Evolutionary conservation across 2,113 vertebrate species (phyloP).

Genomic region (Hippopotamus amphibius): DNA sequence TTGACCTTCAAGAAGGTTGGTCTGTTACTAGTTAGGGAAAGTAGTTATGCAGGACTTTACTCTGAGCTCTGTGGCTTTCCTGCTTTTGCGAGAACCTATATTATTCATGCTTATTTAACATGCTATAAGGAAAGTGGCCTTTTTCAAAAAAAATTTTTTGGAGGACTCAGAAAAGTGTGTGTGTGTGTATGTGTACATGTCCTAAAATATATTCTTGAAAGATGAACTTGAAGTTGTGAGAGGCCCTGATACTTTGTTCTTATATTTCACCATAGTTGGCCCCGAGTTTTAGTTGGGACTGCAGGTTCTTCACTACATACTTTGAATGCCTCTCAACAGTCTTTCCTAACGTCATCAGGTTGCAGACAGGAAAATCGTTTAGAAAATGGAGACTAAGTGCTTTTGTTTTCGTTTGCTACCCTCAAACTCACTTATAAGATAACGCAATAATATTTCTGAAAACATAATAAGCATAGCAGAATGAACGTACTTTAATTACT

Average conservation of each 20-base stretch:
- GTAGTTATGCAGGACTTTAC: not conserved
- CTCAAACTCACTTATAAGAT: not conserved
- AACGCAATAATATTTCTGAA: not conserved
- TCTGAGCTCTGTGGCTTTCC: not conserved
- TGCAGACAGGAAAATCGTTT: not conserved
- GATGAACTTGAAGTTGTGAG: not conserved
- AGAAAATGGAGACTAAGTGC: not conserved
- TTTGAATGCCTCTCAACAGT: not conserved
- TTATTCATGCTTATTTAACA: not conserved
- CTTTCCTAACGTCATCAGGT: not conserved
- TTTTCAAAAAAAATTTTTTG: not conserved
- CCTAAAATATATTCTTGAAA: not conserved
- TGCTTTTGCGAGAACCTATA: not conserved
- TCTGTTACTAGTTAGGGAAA: not conserved
- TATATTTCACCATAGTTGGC: not conserved
- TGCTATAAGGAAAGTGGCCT: not conserved
- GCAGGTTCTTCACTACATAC: accelerated
- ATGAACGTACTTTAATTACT: not conserved
- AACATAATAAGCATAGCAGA: not conserved
- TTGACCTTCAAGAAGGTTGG: not conserved
- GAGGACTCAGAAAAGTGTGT: not conserved
- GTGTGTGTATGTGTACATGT: not conserved
- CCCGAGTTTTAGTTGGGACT: not conserved
- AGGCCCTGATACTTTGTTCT: not conserved
- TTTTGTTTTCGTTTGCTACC: not conserved